Evolutionary conservation across 2,113 vertebrate genomes (phyloP), one percentile per base, ranked within the genome.

Genomic region (Nibea albiflora): DNA sequence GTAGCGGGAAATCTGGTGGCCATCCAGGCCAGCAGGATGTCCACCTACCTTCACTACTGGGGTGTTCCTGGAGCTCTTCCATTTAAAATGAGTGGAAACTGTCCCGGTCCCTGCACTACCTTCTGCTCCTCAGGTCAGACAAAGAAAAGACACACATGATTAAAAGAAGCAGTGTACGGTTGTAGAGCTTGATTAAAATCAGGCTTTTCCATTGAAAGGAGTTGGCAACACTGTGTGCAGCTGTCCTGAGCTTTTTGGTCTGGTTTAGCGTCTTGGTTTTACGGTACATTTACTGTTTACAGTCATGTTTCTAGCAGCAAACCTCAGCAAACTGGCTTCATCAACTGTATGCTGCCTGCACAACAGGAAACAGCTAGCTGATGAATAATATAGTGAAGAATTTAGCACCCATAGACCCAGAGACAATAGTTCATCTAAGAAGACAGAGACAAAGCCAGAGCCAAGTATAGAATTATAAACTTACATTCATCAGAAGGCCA

Each of bases 1-100:
- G 96, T 97, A 1, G 98, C 97, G 17, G 98, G 97, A 56, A 99
- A 98, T 83, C 95, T 99, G 69, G 97, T 98, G 0, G 97, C 97
- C 70, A 96, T 98, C 90, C 98, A 99, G 88, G 97, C 96, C 63
- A 98, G 98, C 88, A 95, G 97, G 31, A 96, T 98, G 90, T 98
- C 98, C 49, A 98, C 98, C n/a, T 97, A 94, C 91, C 96, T 99
- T 65, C 97, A 99, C 79, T 95, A 92, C 84, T 95, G 96, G 94
- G 95, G 96, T 47, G 80, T 94, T n/a, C 97, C 97, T 16, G 97
- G 97, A 20, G 92, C 96, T 76, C 90, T 97, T 22, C 97, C 97
- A 0, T 83, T 95, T 50, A 94, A 94, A 90, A 96, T 97, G 96
- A 94, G 90, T 17, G 93, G 91, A 20, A 92, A 90, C 69, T 98